phyloP scores from a whole-genome alignment of 2,888 invertebrate genomes.

The Rhaphigaster nebulosa region DNA sequence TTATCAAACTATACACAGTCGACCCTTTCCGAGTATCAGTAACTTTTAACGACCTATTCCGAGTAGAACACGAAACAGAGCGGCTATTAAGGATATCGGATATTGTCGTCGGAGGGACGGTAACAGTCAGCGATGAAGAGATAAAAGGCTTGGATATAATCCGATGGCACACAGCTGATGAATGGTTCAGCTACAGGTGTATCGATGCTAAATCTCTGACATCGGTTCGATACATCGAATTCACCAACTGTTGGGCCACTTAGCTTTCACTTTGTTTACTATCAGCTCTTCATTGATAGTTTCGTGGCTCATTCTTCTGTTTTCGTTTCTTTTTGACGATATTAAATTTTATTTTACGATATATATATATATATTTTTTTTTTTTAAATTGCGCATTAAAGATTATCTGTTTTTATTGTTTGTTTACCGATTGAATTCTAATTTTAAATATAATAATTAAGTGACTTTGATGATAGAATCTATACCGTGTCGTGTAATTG shows the following conservation, averaged over 20 bases:
- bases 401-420: not conserved
- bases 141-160: slow-evolving; percentile 1
- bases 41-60: not conserved
- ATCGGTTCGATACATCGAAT: slow-evolving; percentile 1
- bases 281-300: not conserved
- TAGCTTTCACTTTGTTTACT: slow-evolving; percentile 3
- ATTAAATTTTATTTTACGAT: too few species aligned
- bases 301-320: not conserved
- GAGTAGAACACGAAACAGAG: not conserved
- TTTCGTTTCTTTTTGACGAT: not conserved
- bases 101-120: not conserved
- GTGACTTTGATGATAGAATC: too few species aligned
- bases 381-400: not conserved
- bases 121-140: not conserved
- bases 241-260: not conserved
- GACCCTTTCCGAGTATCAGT: not conserved
- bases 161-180: not conserved
- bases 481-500: too few species aligned
- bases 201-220: not conserved
- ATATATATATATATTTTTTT: too few species aligned
- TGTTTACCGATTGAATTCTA: not conserved
- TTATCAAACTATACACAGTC: not conserved
- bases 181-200: slow-evolving; percentile 32
- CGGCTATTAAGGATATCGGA: not conserved
- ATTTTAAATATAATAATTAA: too few species aligned